Base-by-base conservation (phyloP, 2,888 invertebrate genomes). In the Nomada ruficornis region DNA sequence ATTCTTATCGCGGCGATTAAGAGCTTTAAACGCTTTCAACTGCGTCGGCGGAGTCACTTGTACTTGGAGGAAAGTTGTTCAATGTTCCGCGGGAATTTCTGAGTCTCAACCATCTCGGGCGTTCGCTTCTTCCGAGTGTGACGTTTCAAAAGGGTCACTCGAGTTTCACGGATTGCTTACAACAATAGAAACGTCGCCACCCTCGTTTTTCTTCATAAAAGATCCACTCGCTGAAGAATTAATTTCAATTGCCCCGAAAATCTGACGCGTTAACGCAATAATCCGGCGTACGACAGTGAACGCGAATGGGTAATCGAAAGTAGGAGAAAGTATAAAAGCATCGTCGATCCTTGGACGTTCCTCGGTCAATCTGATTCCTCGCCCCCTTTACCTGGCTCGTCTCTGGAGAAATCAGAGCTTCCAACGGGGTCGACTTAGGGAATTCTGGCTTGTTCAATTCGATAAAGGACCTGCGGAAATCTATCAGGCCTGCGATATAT, bases 361-460 rank as follows among this genome's bases (percentile, higher is more conserved):
- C 72, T 52, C 73, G 70, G 68, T 67, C 77, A 65, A 82, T 83
- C 75, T 69, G 78, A 75, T 65, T 65, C 62, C 47, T 57, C 42
- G n/a, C n/a, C 70, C 65, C 60, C 59, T 44, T 52, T 62, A 23
- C 36, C 10, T 60, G 20, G 36, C 4, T 20, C 54, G 69, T 78
- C 83, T 65, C 83, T 62, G 64, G 83, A 83, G 83, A 83, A 82
- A 82, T 83, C 83, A 82, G 69, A 65, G 72, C 55, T 60, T 57
- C 69, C 68, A 26, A 13, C 57, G 57, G 42, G 72, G 55, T 2
- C 62, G 68, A 77, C 63, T 77, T 67, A 55, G 60, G 67, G 78
- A 78, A 78, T 74, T 63, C 68, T 67, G 55, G 74, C 71, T 78
- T 63, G 78, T 75, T 69, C 71, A 83, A 78, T 83, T 83, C 83